Evolutionary conservation across 2,888 invertebrate species (phyloP).

Genomic region (Synergus itoensis): DNA sequence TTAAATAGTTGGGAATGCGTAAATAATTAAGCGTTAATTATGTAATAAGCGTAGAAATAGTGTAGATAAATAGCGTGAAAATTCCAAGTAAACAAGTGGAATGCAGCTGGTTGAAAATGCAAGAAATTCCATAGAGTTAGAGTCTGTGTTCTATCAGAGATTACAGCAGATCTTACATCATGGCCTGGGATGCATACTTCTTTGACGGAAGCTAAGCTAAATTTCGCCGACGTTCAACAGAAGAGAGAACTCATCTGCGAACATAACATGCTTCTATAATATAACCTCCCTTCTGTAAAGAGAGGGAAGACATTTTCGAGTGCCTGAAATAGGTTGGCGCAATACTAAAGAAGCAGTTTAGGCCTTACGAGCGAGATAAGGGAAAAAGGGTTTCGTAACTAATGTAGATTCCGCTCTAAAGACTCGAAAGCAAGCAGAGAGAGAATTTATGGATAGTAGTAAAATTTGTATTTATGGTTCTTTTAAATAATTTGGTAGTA

Average conservation of each 20-base stretch:
- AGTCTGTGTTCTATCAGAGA: neutral
- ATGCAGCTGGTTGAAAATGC: no score
- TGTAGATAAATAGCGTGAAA: no score
- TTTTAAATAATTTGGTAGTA: neutral
- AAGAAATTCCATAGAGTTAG: neutral
- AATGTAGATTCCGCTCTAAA: neutral
- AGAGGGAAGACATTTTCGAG: neutral
- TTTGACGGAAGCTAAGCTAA: slow-evolving; percentile 26
- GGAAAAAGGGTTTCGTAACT: slow-evolving; percentile 15
- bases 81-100: no score
- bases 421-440: neutral
- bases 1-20: no score
- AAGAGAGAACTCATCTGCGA: neutral
- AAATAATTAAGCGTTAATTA: no score
- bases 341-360: slow-evolving; percentile 5
- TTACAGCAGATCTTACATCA: neutral
- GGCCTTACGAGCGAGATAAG: slow-evolving; percentile 6
- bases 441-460: neutral
- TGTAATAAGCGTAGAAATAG: no score
- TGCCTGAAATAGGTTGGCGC: neutral
- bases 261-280: slow-evolving; percentile 13
- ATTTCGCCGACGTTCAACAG: slow-evolving; percentile 7
- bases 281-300: slow-evolving; percentile 17
- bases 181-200: slow-evolving; percentile 3
- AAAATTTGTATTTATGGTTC: neutral